Conservation (phyloP, 2,888 invertebrate genomes). For the Willowsia nigromaculata region DNA sequence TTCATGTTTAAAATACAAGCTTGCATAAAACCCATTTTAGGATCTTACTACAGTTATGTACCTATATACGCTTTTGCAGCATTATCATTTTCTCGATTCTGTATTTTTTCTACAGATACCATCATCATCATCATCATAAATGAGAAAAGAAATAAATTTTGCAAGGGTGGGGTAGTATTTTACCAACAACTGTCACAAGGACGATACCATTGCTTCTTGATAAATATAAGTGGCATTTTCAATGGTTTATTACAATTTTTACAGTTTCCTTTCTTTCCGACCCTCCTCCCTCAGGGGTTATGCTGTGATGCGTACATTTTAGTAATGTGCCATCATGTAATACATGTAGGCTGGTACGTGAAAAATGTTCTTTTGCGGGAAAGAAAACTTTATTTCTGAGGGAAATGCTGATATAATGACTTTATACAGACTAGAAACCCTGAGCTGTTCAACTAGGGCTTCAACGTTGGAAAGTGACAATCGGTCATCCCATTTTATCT, state of each 20-base stretch:
- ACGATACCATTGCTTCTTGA: neutral
- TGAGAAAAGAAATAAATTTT: slow-evolving; percentile 4
- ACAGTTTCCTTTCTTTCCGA: neutral
- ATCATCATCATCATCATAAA: neutral
- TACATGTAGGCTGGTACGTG: neutral
- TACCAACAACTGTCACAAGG: slow-evolving; percentile 5
- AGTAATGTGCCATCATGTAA: neutral
- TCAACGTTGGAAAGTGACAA: neutral
- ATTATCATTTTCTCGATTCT: neutral
- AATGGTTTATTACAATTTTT: neutral
- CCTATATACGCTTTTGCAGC: too few species aligned
- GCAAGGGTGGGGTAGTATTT: slow-evolving; percentile 11
- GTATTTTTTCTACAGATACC: neutral
- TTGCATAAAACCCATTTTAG: too few species aligned
- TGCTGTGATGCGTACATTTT: neutral
- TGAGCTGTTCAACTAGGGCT: neutral
- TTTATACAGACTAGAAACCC: neutral
- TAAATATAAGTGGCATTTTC: slow-evolving; percentile 30
- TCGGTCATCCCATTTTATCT: slow-evolving; percentile 23
- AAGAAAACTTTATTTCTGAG: too few species aligned
- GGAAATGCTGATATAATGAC: neutral
- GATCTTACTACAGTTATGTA: too few species aligned
- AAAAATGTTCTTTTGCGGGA: neutral
- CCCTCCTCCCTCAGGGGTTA: neutral
- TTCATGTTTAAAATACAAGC: too few species aligned